These are phyloP conservation scores for Trichosurus vulpecula DNA, from an alignment of 2,797 vertebrate species.

Conservation along the genomic window DNA sequence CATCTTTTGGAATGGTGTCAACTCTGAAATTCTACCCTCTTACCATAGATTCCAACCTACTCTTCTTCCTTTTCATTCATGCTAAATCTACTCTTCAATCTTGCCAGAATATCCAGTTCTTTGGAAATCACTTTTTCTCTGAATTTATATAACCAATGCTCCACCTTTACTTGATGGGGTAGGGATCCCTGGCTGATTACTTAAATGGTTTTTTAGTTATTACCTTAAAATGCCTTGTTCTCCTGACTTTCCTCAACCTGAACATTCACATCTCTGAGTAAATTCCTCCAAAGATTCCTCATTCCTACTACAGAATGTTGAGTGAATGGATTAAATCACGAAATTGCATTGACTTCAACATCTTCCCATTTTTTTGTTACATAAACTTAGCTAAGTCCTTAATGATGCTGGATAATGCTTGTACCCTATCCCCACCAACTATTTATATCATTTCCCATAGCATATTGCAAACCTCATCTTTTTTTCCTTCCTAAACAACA, in stretches of 20 bases:
- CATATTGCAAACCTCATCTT: neutral
- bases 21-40: neutral
- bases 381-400: neutral
- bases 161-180: neutral
- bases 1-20: neutral
- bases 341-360: neutral
- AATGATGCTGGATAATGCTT: neutral
- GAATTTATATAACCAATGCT: neutral
- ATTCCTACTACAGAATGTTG: neutral
- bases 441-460: neutral
- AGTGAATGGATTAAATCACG: neutral
- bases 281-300: neutral
- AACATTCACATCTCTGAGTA: neutral
- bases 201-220: neutral
- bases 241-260: neutral
- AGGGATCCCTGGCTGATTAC: neutral
- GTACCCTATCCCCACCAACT: neutral
- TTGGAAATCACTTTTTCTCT: neutral
- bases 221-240: neutral
- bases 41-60: neutral
- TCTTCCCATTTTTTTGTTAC: neutral
- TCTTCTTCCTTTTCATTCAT: neutral
- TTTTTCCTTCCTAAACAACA: neutral
- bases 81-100: neutral
- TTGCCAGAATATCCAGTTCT: neutral